phyloP scores from a whole-genome alignment of 37 sponge, comb jelly and placozoan genomes.

The Dysidea cf. avara region DNA sequence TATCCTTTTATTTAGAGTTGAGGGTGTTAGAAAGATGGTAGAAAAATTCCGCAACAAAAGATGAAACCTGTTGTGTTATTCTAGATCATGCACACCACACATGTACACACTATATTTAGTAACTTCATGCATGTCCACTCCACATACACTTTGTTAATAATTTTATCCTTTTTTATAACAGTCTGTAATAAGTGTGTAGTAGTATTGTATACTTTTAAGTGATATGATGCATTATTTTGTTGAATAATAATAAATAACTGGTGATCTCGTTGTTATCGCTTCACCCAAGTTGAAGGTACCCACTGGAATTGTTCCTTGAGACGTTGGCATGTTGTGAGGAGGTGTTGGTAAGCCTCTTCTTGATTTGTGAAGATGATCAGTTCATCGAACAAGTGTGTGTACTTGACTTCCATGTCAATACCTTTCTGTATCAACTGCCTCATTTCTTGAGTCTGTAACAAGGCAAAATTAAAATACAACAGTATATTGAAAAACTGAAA shows the following conservation, averaged over 20 bases:
- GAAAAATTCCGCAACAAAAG: no score
- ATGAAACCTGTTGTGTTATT: no score
- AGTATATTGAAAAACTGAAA: neutral
- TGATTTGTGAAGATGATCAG: conserved; percentile 25
- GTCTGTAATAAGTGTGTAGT: neutral
- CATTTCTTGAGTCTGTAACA: conserved; percentile 28
- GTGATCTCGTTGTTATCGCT: no score
- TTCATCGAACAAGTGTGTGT: conserved; percentile 59
- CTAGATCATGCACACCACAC: no score
- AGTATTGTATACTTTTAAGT: neutral
- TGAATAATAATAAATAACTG: neutral
- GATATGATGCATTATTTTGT: neutral
- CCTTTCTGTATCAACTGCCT: conserved; percentile 15
- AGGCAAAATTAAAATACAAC: neutral
- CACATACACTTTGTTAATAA: conserved; percentile 2
- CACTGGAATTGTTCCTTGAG: conserved; percentile 52
- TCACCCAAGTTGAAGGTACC: conserved; percentile 64
- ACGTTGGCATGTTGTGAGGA: conserved; percentile 17
- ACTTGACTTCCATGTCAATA: conserved; percentile 27
- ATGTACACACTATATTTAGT: neutral
- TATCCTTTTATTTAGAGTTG: no score
- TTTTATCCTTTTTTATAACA: conserved; percentile 1
- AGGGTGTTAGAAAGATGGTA: no score
- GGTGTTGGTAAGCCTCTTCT: conserved; percentile 3
- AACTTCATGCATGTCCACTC: neutral